Conservation (phyloP, 2,797 vertebrate species). For the Ciconia nigra region DNA sequence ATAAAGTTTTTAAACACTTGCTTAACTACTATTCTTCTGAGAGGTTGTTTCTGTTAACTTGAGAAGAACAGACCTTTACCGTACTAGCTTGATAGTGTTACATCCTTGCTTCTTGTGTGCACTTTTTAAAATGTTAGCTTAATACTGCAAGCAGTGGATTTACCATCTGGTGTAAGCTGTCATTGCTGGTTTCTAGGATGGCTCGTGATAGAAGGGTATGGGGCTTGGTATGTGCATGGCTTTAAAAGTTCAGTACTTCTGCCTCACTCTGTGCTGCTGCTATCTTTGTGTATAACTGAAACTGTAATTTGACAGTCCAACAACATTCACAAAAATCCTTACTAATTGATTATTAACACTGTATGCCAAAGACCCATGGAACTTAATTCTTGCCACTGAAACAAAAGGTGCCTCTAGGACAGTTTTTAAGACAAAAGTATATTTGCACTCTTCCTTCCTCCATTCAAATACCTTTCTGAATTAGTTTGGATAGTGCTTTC, state of each 20-base stretch:
- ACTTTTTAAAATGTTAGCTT: background rate
- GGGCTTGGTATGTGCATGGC: background rate
- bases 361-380: background rate
- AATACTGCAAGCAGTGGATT: background rate
- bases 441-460: background rate
- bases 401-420: background rate
- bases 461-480: background rate
- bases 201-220: background rate
- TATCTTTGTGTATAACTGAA: background rate
- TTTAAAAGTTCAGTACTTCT: background rate
- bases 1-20: background rate
- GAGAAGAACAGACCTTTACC: background rate
- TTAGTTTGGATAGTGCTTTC: background rate
- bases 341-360: background rate
- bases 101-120: background rate
- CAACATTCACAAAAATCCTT: background rate
- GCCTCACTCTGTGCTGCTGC: background rate
- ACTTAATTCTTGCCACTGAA: background rate
- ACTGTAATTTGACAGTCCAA: background rate
- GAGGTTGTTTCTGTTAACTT: background rate
- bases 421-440: background rate
- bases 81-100: background rate
- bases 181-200: background rate
- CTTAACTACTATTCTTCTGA: background rate
- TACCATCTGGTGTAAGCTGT: background rate